Percentiles rank a stretch among this genome's conserved stretches.
phyloP scores from a whole-genome alignment of 2,113 vertebrate genomes.

The Macheiramphus alcinus region DNA sequence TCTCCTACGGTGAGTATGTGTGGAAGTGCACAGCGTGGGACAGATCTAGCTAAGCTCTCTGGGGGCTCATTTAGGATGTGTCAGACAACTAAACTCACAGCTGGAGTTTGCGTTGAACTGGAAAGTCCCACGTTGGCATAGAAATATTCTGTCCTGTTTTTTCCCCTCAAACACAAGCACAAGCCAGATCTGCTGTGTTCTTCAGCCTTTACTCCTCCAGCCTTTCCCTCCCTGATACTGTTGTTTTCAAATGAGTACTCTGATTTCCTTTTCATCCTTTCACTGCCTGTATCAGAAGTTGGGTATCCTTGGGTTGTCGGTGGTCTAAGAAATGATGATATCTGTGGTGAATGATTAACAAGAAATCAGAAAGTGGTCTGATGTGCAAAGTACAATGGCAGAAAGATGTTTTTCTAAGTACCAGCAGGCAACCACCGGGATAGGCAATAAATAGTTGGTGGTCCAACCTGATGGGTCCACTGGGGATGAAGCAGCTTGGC shows the following conservation, averaged over 20 bases:
- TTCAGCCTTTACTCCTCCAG: neutral
- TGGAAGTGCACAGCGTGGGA: rapidly evolving
- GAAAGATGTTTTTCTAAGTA: neutral
- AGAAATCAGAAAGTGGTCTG: neutral
- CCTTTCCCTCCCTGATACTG: neutral
- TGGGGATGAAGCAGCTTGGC: neutral
- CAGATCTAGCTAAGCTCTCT: neutral
- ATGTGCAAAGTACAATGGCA: neutral
- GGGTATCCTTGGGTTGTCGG: neutral
- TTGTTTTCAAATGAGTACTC: neutral
- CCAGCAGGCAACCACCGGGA: neutral
- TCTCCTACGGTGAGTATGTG: rapidly evolving
- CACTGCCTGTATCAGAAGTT: too few species aligned
- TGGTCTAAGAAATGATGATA: neutral
- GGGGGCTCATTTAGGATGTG: neutral
- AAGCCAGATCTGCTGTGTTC: neutral
- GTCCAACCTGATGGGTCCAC: neutral
- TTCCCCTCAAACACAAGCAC: neutral
- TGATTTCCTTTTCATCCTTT: neutral
- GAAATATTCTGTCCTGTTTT: neutral
- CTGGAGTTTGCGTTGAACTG: neutral
- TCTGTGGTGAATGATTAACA: neutral
- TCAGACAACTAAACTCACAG: neutral
- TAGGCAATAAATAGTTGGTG: neutral
- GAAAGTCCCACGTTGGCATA: neutral